Evolutionary conservation across 2,888 invertebrate genomes (phyloP).

Genomic region (Meta bourneti): DNA sequence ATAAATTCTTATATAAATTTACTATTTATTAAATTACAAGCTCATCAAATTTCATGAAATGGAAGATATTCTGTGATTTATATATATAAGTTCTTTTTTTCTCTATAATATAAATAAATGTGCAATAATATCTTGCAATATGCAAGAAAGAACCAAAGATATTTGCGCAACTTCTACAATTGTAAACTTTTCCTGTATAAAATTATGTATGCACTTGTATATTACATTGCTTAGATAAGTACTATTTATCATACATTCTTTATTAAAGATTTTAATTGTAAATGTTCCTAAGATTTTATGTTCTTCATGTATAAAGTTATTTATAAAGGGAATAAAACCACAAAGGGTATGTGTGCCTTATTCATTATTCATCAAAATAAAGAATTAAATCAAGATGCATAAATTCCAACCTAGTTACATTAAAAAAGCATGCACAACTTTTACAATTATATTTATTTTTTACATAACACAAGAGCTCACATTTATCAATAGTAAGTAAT

Average conservation of each 20-base stretch:
- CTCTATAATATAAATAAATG: background rate
- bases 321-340: constrained; percentile 31
- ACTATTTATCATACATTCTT: constrained; percentile 53
- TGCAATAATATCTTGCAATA: constrained; percentile 52
- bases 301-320: constrained; percentile 58
- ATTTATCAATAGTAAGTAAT: no score
- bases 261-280: constrained; percentile 75
- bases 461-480: no score
- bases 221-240: constrained; percentile 62
- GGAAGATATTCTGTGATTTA: no score
- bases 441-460: no score
- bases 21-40: no score
- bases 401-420: no score
- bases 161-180: constrained; percentile 6
- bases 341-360: no score
- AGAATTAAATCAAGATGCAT: no score
- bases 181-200: constrained; percentile 49
- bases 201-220: constrained; percentile 68
- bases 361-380: no score
- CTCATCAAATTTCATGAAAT: no score
- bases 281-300: constrained; percentile 58
- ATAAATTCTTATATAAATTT: no score
- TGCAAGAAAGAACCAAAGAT: constrained; percentile 61
- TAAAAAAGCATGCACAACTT: no score
- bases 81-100: background rate